Evolutionary conservation across 2,888 invertebrate species (phyloP).

Genomic region (Stramonita haemastoma): DNA sequence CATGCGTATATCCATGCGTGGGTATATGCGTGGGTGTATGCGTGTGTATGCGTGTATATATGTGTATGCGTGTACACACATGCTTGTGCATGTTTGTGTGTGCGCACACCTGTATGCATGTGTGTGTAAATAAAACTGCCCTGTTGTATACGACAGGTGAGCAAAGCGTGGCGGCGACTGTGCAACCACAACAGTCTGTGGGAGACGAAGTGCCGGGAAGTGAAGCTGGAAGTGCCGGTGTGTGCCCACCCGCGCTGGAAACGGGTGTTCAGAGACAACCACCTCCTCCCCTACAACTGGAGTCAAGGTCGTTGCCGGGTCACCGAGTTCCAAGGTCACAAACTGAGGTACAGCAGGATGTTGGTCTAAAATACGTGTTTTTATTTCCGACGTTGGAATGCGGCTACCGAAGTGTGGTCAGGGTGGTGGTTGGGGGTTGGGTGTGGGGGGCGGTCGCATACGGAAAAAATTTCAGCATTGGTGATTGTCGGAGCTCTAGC

Average conservation of each 20-base stretch:
- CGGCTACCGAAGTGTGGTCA: too few relatives aligned
- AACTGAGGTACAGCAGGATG: slow-evolving; percentile 62
- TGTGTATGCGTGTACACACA: too few relatives aligned
- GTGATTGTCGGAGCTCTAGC: too few relatives aligned
- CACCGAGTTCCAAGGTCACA: slow-evolving; percentile 69
- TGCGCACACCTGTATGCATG: too few relatives aligned
- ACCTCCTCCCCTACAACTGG: slow-evolving; percentile 70
- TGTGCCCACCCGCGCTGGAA: slow-evolving; percentile 68
- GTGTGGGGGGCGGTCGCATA: too few relatives aligned
- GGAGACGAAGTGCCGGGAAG: slow-evolving; percentile 66
- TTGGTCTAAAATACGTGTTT: too few relatives aligned
- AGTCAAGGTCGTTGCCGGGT: slow-evolving; percentile 63
- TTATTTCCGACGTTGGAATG: too few relatives aligned
- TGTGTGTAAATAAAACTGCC: too few relatives aligned
- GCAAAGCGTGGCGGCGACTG: slow-evolving; percentile 63
- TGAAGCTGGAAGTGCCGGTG: slow-evolving; percentile 62
- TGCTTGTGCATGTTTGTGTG: too few relatives aligned
- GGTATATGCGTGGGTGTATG: too few relatives aligned
- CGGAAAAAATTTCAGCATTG: too few relatives aligned
- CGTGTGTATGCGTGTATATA: too few relatives aligned
- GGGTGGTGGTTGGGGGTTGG: not conserved
- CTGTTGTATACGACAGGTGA: slow-evolving; percentile 63
- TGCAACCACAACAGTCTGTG: slow-evolving; percentile 70
- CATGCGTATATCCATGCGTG: not conserved
- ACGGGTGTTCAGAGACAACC: slow-evolving; percentile 66